Conservation (phyloP, 1,140 invertebrate genomes). For the Listronotus oregonensis region DNA sequence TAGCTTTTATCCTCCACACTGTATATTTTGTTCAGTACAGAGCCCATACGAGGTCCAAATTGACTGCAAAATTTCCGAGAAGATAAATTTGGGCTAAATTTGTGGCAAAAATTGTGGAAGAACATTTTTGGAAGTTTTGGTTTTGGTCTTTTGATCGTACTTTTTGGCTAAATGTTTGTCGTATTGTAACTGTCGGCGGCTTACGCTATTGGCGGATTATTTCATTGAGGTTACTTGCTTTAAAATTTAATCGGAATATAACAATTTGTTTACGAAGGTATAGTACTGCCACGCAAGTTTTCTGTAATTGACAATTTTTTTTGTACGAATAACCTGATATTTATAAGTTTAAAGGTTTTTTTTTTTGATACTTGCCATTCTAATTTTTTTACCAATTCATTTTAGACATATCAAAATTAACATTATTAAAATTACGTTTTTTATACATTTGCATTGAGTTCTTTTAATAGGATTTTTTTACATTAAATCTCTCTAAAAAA, state of each 20-base stretch:
- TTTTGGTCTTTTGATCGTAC: not conserved
- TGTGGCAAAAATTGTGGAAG: constrained; percentile 5
- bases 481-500: no score
- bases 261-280: no score
- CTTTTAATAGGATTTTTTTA: no score
- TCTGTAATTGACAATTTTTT: no score
- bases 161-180: constrained; percentile 14
- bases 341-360: no score
- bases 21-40: constrained; percentile 40
- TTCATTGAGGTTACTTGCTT: constrained; percentile 5
- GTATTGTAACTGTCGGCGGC: not conserved
- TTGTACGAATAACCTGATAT: no score
- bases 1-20: constrained; percentile 45
- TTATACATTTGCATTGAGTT: no score
- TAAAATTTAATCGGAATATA: constrained; percentile 1
- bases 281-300: no score
- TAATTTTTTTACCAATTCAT: no score
- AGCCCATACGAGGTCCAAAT: constrained; percentile 40
- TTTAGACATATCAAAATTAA: no score
- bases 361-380: no score
- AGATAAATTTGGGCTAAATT: not conserved
- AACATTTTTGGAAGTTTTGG: constrained; percentile 7
- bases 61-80: constrained; percentile 37
- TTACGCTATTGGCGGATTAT: not conserved
- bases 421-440: no score